A percentile compares a stretch with the other conserved stretches of the same genome.
These are phyloP conservation scores for Lacerta viridis DNA, from an alignment of 2,797 vertebrate genomes.

Conservation along the genomic window DNA sequence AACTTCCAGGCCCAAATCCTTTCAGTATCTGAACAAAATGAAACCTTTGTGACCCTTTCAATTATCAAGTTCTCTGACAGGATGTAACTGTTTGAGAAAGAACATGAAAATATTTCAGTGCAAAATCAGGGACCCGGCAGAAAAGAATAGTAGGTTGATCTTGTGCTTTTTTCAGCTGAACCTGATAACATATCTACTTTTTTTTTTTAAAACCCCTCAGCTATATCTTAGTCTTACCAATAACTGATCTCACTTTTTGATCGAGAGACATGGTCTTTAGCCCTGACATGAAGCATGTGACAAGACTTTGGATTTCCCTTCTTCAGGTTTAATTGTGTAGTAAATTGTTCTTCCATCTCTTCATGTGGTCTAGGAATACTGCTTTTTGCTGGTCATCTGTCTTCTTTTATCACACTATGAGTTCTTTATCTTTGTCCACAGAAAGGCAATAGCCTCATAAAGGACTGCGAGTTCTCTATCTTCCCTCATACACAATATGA, in stretches of 20 bases:
- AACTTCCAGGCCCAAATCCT: conserved; percentile 59
- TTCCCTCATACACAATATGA: not conserved
- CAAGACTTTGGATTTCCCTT: conserved; percentile 58
- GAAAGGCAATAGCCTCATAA: conserved; percentile 3
- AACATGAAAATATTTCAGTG: conserved; percentile 45
- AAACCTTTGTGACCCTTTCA: conserved; percentile 55
- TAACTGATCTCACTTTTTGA: conserved; percentile 49
- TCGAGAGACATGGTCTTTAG: conserved; percentile 48
- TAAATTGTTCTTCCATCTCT: conserved; percentile 65
- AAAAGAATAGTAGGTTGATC: conserved; percentile 33
- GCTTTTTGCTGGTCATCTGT: conserved; percentile 58
- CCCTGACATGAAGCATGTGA: conserved; percentile 62
- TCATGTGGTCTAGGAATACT: conserved; percentile 47
- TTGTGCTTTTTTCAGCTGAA: conserved; percentile 54
- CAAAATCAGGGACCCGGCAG: conserved; percentile 51
- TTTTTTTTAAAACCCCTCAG: not conserved
- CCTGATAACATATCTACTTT: conserved; percentile 34
- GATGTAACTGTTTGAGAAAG: conserved; percentile 54
- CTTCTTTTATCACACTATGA: conserved; percentile 60
- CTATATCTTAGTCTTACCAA: conserved; percentile 54
- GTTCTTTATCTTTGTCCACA: conserved; percentile 56
- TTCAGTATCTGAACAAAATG: conserved; percentile 60
- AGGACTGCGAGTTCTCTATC: not conserved
- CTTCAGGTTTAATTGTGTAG: conserved; percentile 68
- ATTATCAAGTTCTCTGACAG: conserved; percentile 49